phyloP scores from a whole-genome alignment of 2,888 invertebrate genomes.

The Caenorhabditis sp. region DNA sequence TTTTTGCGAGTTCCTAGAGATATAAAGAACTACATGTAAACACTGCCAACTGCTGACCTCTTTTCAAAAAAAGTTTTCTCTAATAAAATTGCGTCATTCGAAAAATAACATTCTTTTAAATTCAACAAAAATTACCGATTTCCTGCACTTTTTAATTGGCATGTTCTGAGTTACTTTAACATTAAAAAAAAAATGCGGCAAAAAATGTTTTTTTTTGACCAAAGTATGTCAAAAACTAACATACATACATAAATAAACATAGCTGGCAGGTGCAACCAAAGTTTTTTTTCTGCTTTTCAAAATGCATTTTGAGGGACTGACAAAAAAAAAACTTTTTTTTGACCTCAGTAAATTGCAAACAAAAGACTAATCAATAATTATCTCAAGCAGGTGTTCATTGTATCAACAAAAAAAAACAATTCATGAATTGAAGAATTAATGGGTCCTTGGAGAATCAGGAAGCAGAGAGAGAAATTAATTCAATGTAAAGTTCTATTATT shows the following conservation, averaged over 20 bases:
- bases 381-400: too few relatives aligned
- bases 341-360: slow-evolving; percentile 3
- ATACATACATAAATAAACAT: too few relatives aligned
- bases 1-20: not conserved
- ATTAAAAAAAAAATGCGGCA: not conserved
- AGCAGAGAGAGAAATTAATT: not conserved
- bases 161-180: not conserved
- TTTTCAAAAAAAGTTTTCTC: not conserved
- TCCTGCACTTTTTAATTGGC: not conserved
- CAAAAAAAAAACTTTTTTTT: not conserved
- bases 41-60: slow-evolving; percentile 5
- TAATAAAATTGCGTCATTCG: not conserved
- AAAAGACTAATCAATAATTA: not conserved
- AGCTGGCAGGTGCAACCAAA: too few relatives aligned
- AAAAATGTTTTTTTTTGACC: not conserved
- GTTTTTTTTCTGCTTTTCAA: too few relatives aligned
- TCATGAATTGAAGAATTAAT: not conserved
- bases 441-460: too few relatives aligned
- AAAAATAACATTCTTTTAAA: not conserved
- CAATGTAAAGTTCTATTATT: too few relatives aligned
- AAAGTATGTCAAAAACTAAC: slow-evolving; percentile 5
- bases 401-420: slow-evolving; percentile 4
- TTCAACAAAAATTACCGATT: not conserved
- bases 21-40: slow-evolving; percentile 3
- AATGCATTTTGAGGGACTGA: too few relatives aligned